Evolutionary conservation across 2,113 vertebrate species (phyloP), one percentile per base, ranked within the genome.

Genomic region (Oncorhynchus kisutch): DNA sequence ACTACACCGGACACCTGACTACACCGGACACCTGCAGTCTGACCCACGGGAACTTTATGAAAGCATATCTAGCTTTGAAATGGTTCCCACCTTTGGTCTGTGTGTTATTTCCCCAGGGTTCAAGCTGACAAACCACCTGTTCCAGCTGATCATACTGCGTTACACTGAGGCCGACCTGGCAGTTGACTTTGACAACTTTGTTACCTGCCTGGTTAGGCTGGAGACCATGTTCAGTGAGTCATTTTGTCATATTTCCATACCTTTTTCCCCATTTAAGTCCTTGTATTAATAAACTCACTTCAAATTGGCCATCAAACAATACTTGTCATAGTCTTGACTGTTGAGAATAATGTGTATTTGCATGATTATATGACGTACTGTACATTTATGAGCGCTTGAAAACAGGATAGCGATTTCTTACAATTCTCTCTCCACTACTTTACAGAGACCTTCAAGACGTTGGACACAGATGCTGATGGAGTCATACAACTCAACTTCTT

Each of bases 181-280:
- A 0, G 77, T 99, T 0, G 96, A 98, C 91, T 99, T 99, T 0
- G 97, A 99, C 91, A 97, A 86, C 91, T 99, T 98, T 0, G 95
- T 97, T 81, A 97, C 94, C 77, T 99, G 97, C 79, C 88, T 99
- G 54, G 91, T 99, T 79, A 93, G 97, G 8, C 88, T 99, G 77
- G 97, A 99, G 90, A 96, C 96, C 83, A 98, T 99, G 97, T 97
- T 96, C 93, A 94, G 97, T 98, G 84, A 96, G 97, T 92, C 2
- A 3, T n/a, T 22, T n/a, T 60, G 3, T 14, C 11, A 51, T 16
- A 51, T 13, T 13, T 51, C 49, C 11, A 51, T 51, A 51, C 16
- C 51, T 18, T 13, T 57, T 57, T 1, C 51, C 51, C 51, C 18
- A 2, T 9, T 9, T 39, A 39, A 39, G 39, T 39, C 39, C 39